Evolutionary conservation across 2,888 invertebrate genomes (phyloP), one percentile per base, ranked within the genome.

Genomic region (Orchestes rusci): DNA sequence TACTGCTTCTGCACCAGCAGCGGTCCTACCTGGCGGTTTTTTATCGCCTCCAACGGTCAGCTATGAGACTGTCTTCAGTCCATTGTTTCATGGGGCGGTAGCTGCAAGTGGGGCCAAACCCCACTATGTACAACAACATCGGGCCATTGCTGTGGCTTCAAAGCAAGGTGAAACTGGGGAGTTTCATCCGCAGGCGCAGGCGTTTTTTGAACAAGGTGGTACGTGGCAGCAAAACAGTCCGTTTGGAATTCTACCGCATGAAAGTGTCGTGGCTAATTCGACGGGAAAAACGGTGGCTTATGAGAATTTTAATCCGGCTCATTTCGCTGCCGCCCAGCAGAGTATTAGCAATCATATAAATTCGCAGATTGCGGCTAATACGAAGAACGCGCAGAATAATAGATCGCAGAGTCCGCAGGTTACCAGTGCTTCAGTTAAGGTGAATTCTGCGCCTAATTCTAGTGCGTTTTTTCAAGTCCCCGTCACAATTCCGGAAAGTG

Each of bases 31-130:
- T 35, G 80, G 80, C 56, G 79, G 82, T 54, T 86, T 86, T 64
- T 70, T 87, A 31, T 80, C 85, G 34, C 81, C 84, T 35, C 76
- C 83, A 27, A 76, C 84, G 28, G 84, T 84, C 48, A 80, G 80
- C 56, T 89, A 88, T 68, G 88, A 88, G 66, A 77, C 82, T 56
- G 85, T 88, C 45, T 88, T 89, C 64, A 80, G 84, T 54, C 87
- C 88, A 50, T 69, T 88, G 51, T 87, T 88, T 69, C 87, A 87
- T 66, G 79, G 81, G 40, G 77, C 80, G 45, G 50, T 50, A 19
- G 58, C 70, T 3, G 82, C 82, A 57, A 80, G 82, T 52, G 59
- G 61, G 3, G 59, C 65, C 12, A 67, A 67, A 79, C 81, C 67
- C 4, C 68, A 68, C 49, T 69, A 69, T 59, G 67, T 67, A 46